Base-by-base conservation (phyloP, 1,140 invertebrate genomes). In the Rhysida immarginata region DNA sequence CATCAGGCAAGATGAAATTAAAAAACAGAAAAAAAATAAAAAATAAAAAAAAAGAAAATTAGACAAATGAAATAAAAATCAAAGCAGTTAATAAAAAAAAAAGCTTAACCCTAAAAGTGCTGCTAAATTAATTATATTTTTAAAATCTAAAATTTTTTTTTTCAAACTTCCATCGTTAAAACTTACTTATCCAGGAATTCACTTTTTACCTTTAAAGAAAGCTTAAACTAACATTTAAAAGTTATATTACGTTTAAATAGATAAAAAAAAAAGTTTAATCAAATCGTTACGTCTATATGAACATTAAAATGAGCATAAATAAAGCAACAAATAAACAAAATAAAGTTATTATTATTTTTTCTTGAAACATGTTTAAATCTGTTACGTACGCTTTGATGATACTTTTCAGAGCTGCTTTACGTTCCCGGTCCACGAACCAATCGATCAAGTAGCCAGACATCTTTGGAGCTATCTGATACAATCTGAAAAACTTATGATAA, bases 401-500 rank as follows among this genome's bases (percentile, higher is more conserved):
- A 65, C 77, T 76, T 74, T 89, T 94, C 62, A 97, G 75, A 62
- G 92, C 93, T 63, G 76, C 72, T 73, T 90, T 95, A 66, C 94
- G 76, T 68, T 95, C 91, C 66, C 93, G 76, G 48, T 91, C 83
- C 65, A 91, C 79, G 78, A 97, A 96, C 92, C 92, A 96, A 72
- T 97, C 92, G 72, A 98, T 88, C 50, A 99, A 78, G 73, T 89
- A 95, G 24, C 85, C 85, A n/a, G 88, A 83, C 94, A 97, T 97
- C 68, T 86, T 79, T 11, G 95, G 95, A 21, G 94, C 84, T 48
- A 69, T 69, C 58, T 78, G 77, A 72, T 96, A 96, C 45, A 98
- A 73, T 64, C 83, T 77, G 77, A 97, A 97, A 71, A 97, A 87
- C 69, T 78, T 83, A 69, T 88, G 83, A 70, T 90, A 92, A 75